These are phyloP conservation scores for Agelastica alni DNA, from an alignment of 2,888 invertebrate genomes.

Conservation along the genomic window DNA sequence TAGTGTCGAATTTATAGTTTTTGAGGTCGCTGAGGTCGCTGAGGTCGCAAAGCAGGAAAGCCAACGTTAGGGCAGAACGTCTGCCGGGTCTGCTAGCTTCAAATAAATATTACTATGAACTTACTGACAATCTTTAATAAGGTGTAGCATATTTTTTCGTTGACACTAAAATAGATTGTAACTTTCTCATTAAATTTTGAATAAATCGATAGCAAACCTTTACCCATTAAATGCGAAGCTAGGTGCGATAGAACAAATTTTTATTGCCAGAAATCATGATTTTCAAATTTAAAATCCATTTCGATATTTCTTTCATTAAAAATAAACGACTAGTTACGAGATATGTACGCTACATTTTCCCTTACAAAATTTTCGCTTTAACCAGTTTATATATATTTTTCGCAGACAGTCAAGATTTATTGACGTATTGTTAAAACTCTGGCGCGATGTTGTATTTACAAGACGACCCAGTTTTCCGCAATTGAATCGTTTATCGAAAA, in stretches of 20 bases:
- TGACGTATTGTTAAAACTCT: constrained; percentile 13
- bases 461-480: no score
- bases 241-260: constrained; percentile 5
- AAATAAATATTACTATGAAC: no score
- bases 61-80: no score
- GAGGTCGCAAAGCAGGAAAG: no score
- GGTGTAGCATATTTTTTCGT: no score
- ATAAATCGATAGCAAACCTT: constrained; percentile 4
- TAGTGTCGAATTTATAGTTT: no score
- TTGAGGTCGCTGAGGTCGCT: no score
- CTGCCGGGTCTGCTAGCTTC: no score
- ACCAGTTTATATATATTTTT: constrained; percentile 4
- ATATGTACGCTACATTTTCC: background rate
- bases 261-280: constrained; percentile 26
- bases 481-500: no score
- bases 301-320: constrained; percentile 17
- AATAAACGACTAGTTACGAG: constrained; percentile 3
- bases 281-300: constrained; percentile 26
- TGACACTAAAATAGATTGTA: no score
- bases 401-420: constrained; percentile 15
- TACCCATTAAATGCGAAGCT: constrained; percentile 1
- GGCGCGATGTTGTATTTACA: constrained; percentile 7
- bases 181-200: constrained; percentile 4
- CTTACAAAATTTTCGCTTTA: constrained; percentile 3
- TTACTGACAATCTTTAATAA: no score